These are phyloP conservation scores for Aphelenchoides avenae DNA, from an alignment of 1,140 invertebrate species.

Conservation along the genomic window DNA sequence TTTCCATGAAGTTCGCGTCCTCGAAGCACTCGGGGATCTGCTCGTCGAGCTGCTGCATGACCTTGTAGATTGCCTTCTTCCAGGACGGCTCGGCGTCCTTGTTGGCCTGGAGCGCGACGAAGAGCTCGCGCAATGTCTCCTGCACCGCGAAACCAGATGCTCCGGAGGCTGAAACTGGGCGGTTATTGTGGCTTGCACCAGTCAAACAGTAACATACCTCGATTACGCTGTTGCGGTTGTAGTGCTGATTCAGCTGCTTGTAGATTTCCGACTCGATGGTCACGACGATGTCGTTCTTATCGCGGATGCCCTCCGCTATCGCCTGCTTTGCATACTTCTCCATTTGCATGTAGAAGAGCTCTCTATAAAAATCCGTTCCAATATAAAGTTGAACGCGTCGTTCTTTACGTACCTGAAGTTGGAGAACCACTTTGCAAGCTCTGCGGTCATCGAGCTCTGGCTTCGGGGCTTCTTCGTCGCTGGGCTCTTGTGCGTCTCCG, in stretches of 20 bases:
- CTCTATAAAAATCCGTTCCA: conserved; percentile 80
- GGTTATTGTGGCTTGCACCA: no score
- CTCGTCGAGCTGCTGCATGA: conserved; percentile 96
- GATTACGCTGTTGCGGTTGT: conserved; percentile 99
- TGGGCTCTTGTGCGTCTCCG: no score
- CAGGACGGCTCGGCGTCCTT: conserved; percentile 97
- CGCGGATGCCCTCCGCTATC: conserved; percentile 89
- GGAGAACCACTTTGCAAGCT: conserved; percentile 99
- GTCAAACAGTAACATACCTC: no score
- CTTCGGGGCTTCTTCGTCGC: no score
- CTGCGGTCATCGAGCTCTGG: no score
- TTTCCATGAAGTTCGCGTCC: conserved; percentile 96
- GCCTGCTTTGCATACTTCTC: conserved; percentile 98
- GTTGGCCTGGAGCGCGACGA: conserved; percentile 87
- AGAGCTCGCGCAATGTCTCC: conserved; percentile 94
- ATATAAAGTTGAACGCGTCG: no score
- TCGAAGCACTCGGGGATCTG: conserved; percentile 99
- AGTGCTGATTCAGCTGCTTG: conserved; percentile 94
- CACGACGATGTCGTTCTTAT: conserved; percentile 84
- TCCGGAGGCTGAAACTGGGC: conserved; percentile 83
- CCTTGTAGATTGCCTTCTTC: conserved; percentile 99
- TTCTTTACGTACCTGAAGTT: conserved; percentile 92
- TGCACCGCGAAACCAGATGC: conserved; percentile 92
- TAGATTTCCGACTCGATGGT: conserved; percentile 92
- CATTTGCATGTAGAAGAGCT: conserved; percentile 99